phyloP scores from a whole-genome alignment of 1,140 invertebrate genomes.

The Choristoneura fumiferana region DNA sequence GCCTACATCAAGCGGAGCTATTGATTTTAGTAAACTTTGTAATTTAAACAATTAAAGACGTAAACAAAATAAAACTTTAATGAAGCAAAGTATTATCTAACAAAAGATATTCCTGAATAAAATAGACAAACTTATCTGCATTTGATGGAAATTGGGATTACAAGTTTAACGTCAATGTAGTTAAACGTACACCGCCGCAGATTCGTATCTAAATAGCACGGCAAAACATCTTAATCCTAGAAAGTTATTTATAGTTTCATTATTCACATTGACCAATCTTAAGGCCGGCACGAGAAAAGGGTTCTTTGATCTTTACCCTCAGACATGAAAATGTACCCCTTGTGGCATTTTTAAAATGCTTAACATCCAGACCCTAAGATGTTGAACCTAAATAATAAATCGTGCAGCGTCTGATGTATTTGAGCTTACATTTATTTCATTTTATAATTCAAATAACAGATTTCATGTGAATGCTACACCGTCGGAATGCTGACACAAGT shows the following conservation, averaged over 20 bases:
- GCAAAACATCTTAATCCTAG: neutral
- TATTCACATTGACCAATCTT: constrained; percentile 12
- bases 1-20: too few species aligned
- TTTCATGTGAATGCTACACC: constrained; percentile 18
- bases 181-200: neutral
- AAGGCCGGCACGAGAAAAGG: constrained; percentile 4
- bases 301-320: constrained; percentile 8
- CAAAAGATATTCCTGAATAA: too few species aligned
- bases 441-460: neutral
- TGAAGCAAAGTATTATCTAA: too few species aligned
- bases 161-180: too few species aligned
- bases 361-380: constrained; percentile 1
- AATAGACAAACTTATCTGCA: too few species aligned
- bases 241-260: neutral
- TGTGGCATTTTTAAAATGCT: constrained; percentile 5
- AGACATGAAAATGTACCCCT: constrained; percentile 3
- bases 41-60: too few species aligned
- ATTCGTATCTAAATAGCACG: neutral
- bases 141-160: too few species aligned
- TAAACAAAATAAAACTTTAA: too few species aligned
- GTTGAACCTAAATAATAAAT: constrained; percentile 12
- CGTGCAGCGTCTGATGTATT: neutral
- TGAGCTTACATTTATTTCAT: neutral
- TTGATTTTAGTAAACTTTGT: too few species aligned
- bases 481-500: constrained; percentile 36